phyloP scores from a whole-genome alignment of 2,113 vertebrate genomes.

The Falco punctatus region DNA sequence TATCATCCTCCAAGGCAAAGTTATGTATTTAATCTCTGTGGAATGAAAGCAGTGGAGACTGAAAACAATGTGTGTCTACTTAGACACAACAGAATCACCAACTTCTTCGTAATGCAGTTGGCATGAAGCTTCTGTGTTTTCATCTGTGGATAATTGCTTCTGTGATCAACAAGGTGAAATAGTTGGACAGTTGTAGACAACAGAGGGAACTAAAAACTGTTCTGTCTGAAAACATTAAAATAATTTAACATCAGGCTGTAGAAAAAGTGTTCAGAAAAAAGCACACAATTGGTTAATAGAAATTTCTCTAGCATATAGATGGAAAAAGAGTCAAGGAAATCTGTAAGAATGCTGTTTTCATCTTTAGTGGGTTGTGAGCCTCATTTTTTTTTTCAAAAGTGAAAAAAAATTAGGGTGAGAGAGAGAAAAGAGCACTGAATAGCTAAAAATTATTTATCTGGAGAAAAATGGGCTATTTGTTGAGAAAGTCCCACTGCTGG shows the following conservation, averaged over 20 bases:
- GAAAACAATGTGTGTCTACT: neutral
- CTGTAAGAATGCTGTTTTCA: neutral
- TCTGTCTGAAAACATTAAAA: neutral
- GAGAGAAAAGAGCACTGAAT: neutral
- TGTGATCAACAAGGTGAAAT: neutral
- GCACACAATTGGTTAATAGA: neutral
- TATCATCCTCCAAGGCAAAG: conserved; percentile 1
- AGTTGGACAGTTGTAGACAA: neutral
- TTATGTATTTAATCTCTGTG: neutral
- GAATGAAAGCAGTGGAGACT: conserved; percentile 12
- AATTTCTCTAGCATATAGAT: neutral
- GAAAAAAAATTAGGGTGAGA: neutral
- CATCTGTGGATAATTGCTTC: neutral
- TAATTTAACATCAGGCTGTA: neutral
- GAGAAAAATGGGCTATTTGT: neutral
- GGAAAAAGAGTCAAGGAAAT: neutral
- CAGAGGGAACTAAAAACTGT: neutral
- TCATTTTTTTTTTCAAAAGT: neutral
- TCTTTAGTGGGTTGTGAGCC: neutral
- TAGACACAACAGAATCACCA: neutral
- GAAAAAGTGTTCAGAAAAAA: neutral
- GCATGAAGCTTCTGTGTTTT: conserved; percentile 6
- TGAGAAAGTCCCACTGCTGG: neutral
- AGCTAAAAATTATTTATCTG: neutral
- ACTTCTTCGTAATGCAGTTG: neutral